These are phyloP conservation scores for Phortica variegata DNA, from an alignment of 1,140 invertebrate species.

Conservation along the genomic window DNA sequence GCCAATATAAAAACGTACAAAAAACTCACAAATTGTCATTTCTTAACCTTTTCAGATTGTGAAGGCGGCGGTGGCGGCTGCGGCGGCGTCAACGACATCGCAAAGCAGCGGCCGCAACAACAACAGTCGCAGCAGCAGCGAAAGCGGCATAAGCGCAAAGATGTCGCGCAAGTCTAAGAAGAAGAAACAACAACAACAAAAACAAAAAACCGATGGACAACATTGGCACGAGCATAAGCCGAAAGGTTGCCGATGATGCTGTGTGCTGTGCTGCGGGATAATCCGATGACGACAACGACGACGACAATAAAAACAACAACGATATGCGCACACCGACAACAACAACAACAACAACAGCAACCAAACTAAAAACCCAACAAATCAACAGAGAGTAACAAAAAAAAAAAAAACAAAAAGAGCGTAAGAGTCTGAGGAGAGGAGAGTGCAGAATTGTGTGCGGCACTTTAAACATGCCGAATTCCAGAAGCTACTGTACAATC, in stretches of 20 bases:
- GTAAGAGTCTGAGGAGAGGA: too few relatives aligned
- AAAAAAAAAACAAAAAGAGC: too few relatives aligned
- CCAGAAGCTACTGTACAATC: conserved; percentile 55
- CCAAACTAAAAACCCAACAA: not conserved
- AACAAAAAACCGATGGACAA: conserved; percentile 2
- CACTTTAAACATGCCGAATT: conserved; percentile 45
- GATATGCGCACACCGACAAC: conserved; percentile 11
- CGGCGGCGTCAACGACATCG: too few relatives aligned
- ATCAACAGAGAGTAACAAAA: not conserved
- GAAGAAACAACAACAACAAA: too few relatives aligned
- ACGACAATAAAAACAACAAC: conserved; percentile 1
- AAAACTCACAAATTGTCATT: conserved; percentile 54
- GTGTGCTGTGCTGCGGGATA: too few relatives aligned
- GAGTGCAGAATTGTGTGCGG: conserved; percentile 31
- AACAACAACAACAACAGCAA: not conserved
- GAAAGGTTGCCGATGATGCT: too few relatives aligned
- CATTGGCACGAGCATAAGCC: conserved; percentile 1
- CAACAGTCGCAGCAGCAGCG: too few relatives aligned
- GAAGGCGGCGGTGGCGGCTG: conserved; percentile 20
- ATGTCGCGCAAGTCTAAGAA: too few relatives aligned
- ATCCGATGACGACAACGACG: conserved; percentile 43
- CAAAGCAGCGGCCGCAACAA: too few relatives aligned
- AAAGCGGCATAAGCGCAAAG: conserved; percentile 19
- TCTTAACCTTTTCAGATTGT: conserved; percentile 53
- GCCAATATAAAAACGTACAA: conserved; percentile 6